phyloP scores from a whole-genome alignment of 2,113 vertebrate species.

The Leptobrachium leishanense region DNA sequence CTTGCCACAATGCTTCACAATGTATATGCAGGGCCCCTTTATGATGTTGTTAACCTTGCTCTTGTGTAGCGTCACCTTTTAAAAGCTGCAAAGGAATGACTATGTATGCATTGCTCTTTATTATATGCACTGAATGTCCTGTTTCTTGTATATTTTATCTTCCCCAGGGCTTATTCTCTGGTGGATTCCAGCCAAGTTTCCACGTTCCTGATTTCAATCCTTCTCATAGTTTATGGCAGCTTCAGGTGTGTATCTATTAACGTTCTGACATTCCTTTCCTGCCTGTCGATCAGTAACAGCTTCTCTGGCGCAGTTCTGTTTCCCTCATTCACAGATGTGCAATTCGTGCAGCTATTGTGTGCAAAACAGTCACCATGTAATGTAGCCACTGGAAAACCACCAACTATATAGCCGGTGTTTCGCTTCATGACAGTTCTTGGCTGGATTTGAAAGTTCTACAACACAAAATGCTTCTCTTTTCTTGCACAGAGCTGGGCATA shows the following conservation, averaged over 20 bases:
- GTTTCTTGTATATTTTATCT: conserved; percentile 37
- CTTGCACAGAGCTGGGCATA: not conserved
- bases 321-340: not conserved
- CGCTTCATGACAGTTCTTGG: not conserved
- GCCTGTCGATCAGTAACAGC: no score
- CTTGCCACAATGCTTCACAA: no score
- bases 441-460: not conserved
- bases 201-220: conserved; percentile 92
- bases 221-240: conserved; percentile 81
- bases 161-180: conserved; percentile 93
- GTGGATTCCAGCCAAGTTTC: conserved; percentile 99
- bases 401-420: not conserved
- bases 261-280: no score
- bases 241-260: conserved; percentile 71
- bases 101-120: no score
- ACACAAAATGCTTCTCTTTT: not conserved
- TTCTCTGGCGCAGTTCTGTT: not conserved
- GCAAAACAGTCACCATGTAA: not conserved
- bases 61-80: no score
- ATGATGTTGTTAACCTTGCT: no score
- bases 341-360: not conserved
- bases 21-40: no score
- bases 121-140: not conserved
- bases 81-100: no score
- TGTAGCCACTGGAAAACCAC: not conserved